Evolutionary conservation across 2,888 invertebrate genomes (phyloP).

Genomic region (Rhagonycha fulva): DNA sequence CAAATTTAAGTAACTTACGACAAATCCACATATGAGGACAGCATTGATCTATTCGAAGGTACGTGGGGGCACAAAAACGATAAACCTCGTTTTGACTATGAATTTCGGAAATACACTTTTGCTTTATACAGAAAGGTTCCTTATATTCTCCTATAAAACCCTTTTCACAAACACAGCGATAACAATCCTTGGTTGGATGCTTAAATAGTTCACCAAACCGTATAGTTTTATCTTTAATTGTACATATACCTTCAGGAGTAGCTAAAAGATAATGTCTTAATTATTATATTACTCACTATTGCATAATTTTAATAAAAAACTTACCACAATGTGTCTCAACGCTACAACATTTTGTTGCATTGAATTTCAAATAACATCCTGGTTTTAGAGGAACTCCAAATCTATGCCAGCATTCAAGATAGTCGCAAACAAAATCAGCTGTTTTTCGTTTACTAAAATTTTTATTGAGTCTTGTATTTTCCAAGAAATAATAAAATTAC

Average conservation of each 20-base stretch:
- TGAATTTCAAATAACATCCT: no score
- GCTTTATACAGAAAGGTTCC: conserved; percentile 10
- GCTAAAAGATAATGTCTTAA: no score
- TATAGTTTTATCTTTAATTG: conserved; percentile 19
- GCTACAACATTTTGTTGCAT: no score
- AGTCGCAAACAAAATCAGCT: no score
- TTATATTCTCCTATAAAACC: conserved; percentile 30
- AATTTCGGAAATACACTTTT: conserved; percentile 24
- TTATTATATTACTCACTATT: no score
- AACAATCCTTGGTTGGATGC: conserved; percentile 25
- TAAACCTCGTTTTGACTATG: conserved; percentile 3
- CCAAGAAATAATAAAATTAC: no score
- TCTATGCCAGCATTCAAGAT: no score
- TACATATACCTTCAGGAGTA: conserved; percentile 17
- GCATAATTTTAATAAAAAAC: no score
- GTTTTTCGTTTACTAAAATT: no score
- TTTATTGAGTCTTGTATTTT: no score
- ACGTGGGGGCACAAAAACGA: conserved; percentile 25
- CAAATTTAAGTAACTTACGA: conserved; percentile 3
- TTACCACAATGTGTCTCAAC: no score
- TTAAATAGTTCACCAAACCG: conserved; percentile 23
- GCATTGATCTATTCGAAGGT: conserved; percentile 9
- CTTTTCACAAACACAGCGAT: conserved; percentile 34
- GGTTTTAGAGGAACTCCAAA: no score
- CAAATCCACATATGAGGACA: conserved; percentile 29